A percentile compares a stretch with the other conserved stretches of the same genome.
Conservation (phyloP, 37 sponge, comb jelly and placozoan genomes). For the Chondrosia reniformis region DNA sequence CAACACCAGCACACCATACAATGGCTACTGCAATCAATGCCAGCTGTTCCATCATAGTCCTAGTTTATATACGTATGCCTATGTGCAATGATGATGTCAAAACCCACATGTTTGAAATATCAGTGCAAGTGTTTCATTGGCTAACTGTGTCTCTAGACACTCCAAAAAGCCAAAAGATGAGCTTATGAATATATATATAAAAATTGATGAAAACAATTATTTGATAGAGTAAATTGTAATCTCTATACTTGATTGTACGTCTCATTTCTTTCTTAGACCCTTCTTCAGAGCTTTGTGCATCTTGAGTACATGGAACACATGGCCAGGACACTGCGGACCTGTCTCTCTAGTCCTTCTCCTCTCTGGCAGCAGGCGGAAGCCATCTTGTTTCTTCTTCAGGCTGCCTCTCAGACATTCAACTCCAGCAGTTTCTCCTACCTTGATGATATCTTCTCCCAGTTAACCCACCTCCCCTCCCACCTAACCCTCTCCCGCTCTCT, state of each 20-base stretch:
- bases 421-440: conserved; percentile 40
- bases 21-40: neutral
- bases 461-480: conserved; percentile 56
- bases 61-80: too few relatives aligned
- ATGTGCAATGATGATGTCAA: too few relatives aligned
- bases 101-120: too few relatives aligned
- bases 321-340: neutral
- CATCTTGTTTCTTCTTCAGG: conserved; percentile 56
- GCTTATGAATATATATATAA: too few relatives aligned
- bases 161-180: too few relatives aligned
- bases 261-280: neutral
- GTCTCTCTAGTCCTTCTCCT: conserved; percentile 20
- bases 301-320: conserved; percentile 64
- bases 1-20: neutral
- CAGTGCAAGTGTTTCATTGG: too few relatives aligned
- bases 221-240: too few relatives aligned
- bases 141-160: too few relatives aligned
- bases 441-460: conserved; percentile 34
- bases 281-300: conserved; percentile 42
- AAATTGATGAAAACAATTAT: too few relatives aligned
- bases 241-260: neutral
- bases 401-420: conserved; percentile 31
- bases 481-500: conserved; percentile 47
- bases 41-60: too few relatives aligned
- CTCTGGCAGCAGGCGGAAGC: conserved; percentile 69